Conservation (phyloP, 2,888 invertebrate species). For the Epirrita christyi region DNA sequence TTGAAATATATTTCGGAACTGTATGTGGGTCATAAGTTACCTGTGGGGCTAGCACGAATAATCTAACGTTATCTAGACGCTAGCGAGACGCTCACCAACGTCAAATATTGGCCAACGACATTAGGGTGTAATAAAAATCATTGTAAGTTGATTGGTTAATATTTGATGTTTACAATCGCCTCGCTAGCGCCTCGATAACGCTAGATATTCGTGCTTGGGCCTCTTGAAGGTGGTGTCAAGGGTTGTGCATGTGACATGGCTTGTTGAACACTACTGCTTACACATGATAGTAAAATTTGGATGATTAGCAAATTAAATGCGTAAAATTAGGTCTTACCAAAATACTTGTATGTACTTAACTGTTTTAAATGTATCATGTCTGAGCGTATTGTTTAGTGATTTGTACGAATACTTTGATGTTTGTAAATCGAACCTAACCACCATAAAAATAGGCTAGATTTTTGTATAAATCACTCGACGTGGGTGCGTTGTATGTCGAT, state of each 20-base stretch:
- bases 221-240: not conserved
- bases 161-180: too few relatives aligned
- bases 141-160: too few relatives aligned
- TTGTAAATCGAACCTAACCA: conserved; percentile 16
- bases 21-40: too few relatives aligned
- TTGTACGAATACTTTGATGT: conserved; percentile 19
- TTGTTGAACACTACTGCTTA: conserved; percentile 6
- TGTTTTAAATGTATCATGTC: conserved; percentile 11
- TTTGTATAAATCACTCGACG: conserved; percentile 38
- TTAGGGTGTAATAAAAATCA: too few relatives aligned
- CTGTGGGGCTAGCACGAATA: too few relatives aligned
- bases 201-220: too few relatives aligned
- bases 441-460: conserved; percentile 13
- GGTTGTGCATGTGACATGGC: conserved; percentile 2
- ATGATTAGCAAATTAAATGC: conserved; percentile 9
- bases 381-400: conserved; percentile 24
- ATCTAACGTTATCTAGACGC: too few relatives aligned
- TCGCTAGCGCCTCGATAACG: too few relatives aligned
- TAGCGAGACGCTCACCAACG: too few relatives aligned
- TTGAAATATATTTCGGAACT: too few relatives aligned
- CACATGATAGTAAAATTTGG: conserved; percentile 11
- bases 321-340: conserved; percentile 12
- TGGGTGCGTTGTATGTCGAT: conserved; percentile 42
- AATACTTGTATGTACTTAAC: conserved; percentile 26
- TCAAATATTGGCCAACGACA: too few relatives aligned